Percentiles rank a stretch among this genome's conserved stretches.
Evolutionary conservation across 2,797 vertebrate genomes (phyloP).

Genomic region (Pseudochirops corinnae): DNA sequence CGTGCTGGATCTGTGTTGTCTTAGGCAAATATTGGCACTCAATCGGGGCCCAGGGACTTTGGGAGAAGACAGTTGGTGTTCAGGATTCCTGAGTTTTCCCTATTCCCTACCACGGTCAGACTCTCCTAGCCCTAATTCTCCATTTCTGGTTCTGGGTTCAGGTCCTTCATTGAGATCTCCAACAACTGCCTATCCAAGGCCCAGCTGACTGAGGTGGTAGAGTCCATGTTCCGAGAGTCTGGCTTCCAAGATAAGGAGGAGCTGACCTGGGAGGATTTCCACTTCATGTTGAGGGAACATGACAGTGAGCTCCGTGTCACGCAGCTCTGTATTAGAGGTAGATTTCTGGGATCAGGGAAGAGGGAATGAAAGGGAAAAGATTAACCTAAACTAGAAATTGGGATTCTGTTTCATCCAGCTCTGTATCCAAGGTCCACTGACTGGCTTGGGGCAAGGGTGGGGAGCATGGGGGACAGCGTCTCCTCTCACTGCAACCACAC

Average conservation of each 20-base stretch:
- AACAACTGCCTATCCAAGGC: slow-evolving; percentile 91
- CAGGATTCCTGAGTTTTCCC: background rate
- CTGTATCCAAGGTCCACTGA: slow-evolving; percentile 85
- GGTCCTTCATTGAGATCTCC: slow-evolving; percentile 95
- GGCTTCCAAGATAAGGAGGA: slow-evolving; percentile 91
- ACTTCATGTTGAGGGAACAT: slow-evolving; percentile 91
- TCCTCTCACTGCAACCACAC: background rate
- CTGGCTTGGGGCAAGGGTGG: background rate
- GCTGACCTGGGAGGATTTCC: slow-evolving; percentile 97
- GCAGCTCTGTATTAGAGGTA: slow-evolving; percentile 91
- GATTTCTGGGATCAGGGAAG: background rate
- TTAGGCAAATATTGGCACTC: background rate
- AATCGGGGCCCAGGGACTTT: background rate
- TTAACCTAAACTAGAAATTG: slow-evolving; percentile 23
- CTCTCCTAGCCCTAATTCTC: background rate
- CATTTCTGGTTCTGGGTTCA: slow-evolving; percentile 70
- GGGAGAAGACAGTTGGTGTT: background rate
- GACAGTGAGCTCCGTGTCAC: slow-evolving; percentile 90
- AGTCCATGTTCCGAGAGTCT: slow-evolving; percentile 91
- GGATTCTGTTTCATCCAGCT: slow-evolving; percentile 88
- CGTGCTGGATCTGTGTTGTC: background rate
- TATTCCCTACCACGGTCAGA: background rate
- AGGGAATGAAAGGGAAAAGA: background rate
- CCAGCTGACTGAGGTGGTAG: slow-evolving; percentile 90
- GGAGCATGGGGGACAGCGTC: background rate